Conservation (phyloP, 2,797 vertebrate species). For the Oryzias sinensis region DNA sequence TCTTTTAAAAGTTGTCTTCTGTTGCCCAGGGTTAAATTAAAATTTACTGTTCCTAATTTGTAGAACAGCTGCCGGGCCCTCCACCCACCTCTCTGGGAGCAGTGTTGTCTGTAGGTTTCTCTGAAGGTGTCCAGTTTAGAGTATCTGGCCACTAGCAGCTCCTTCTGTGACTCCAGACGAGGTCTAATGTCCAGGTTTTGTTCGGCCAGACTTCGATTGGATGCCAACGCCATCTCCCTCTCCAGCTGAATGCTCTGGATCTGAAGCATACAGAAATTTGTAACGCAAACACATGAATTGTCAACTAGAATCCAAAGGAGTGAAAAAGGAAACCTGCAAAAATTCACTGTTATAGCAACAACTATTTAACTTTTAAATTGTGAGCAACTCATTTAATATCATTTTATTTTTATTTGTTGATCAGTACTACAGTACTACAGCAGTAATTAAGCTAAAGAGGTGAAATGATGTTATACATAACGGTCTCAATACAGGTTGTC, state of each 20-base stretch:
- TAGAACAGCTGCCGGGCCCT: background rate
- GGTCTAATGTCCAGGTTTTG: slow-evolving; percentile 88
- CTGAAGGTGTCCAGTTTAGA: slow-evolving; percentile 82
- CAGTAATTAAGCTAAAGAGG: no score
- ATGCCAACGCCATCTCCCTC: slow-evolving; percentile 90
- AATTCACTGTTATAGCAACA: background rate
- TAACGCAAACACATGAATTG: background rate
- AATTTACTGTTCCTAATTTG: no score
- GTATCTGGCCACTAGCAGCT: slow-evolving; percentile 82
- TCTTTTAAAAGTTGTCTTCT: no score
- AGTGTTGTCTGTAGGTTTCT: slow-evolving; percentile 83
- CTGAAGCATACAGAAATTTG: slow-evolving; percentile 56
- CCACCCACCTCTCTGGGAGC: slow-evolving; percentile 82
- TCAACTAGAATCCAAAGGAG: no score
- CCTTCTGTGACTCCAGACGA: slow-evolving; percentile 82
- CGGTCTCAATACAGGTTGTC: no score
- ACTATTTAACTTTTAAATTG: no score
- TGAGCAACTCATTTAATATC: no score
- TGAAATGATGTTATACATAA: no score
- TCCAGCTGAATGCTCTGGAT: slow-evolving; percentile 94
- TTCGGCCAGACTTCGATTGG: slow-evolving; percentile 92
- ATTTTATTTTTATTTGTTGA: no score
- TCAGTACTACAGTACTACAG: no score
- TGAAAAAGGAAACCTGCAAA: no score
- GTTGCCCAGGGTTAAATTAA: no score